Evolutionary conservation across 2,888 invertebrate genomes (phyloP).

Genomic region (Orchestes rusci): DNA sequence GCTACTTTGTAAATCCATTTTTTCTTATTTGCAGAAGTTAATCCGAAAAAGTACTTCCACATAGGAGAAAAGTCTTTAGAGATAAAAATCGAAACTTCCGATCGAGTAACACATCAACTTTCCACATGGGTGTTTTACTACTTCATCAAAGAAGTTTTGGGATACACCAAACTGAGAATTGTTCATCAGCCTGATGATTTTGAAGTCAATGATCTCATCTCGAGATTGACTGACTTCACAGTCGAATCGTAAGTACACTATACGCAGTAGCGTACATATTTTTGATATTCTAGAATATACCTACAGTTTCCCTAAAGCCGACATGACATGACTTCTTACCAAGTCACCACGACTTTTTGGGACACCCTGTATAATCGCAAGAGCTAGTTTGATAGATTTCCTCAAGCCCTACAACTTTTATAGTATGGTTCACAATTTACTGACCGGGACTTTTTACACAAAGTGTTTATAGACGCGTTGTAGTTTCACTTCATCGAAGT

Average conservation of each 20-base stretch:
- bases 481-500: no score
- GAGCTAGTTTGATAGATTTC: no score
- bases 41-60: constrained; percentile 44
- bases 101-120: constrained; percentile 50
- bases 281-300: background rate
- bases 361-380: no score
- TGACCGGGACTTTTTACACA: no score
- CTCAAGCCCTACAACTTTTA: no score
- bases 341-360: no score
- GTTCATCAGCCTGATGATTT: constrained; percentile 44
- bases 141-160: constrained; percentile 47
- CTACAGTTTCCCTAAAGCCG: no score
- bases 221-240: constrained; percentile 35
- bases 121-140: constrained; percentile 53
- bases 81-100: constrained; percentile 49
- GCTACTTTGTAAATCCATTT: background rate
- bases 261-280: no score
- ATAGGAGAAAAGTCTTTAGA: constrained; percentile 40
- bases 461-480: no score
- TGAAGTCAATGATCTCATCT: constrained; percentile 38
- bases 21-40: constrained; percentile 42
- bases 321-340: no score
- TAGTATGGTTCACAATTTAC: no score
- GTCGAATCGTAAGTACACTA: constrained; percentile 17
- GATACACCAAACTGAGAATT: constrained; percentile 44